Evolutionary conservation across 2,113 vertebrate genomes (phyloP).

Genomic region (Etia nguti): DNA sequence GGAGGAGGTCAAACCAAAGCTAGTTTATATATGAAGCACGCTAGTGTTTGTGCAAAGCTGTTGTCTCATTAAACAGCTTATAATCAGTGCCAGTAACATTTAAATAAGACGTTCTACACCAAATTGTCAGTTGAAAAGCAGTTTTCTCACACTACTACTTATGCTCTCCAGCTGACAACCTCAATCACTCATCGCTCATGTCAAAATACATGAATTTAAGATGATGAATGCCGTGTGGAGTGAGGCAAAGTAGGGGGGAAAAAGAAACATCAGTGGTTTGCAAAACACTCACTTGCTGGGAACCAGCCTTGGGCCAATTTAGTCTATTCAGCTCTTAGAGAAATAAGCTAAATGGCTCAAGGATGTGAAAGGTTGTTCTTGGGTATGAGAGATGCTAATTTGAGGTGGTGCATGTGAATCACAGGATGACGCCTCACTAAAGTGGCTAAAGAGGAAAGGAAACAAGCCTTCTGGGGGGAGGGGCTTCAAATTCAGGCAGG

Average conservation of each 20-base stretch:
- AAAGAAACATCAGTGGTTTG: conserved; percentile 6
- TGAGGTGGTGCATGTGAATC: conserved; percentile 10
- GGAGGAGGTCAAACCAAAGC: not conserved
- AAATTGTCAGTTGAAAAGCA: not conserved
- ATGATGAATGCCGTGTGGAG: not conserved
- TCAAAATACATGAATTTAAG: conserved; percentile 16
- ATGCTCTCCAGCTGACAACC: not conserved
- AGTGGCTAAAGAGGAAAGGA: not conserved
- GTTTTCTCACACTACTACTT: not conserved
- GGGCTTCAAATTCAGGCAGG: conserved; percentile 21
- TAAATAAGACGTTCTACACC: not conserved
- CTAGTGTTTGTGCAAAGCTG: not conserved
- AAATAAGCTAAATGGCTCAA: conserved; percentile 27
- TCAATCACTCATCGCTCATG: not conserved
- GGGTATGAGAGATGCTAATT: not conserved
- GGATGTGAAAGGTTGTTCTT: conserved; percentile 1
- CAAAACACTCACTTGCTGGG: conserved; percentile 1
- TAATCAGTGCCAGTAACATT: conserved; percentile 3
- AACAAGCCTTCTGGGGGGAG: not conserved
- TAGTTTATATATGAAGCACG: not conserved
- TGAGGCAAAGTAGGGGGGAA: not conserved
- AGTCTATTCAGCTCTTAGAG: conserved; percentile 28
- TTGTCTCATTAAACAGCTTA: not conserved
- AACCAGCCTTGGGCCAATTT: conserved; percentile 13
- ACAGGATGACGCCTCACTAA: not conserved